These are phyloP conservation scores for Dryobotodes eremita DNA, from an alignment of 2,888 invertebrate species.

Conservation along the genomic window DNA sequence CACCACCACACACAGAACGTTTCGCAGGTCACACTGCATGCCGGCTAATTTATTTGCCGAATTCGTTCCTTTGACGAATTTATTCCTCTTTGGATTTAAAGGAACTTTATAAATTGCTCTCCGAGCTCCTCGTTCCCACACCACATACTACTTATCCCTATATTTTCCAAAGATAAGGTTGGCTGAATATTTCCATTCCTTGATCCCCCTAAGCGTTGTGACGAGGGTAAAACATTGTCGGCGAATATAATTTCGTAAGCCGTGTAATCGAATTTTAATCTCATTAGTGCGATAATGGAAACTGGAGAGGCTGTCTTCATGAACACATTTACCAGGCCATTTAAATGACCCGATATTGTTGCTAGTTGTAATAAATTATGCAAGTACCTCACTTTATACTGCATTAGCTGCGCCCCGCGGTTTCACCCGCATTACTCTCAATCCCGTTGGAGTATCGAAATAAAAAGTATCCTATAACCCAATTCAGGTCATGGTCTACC, in stretches of 20 bases:
- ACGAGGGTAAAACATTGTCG: conserved; percentile 70
- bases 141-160: conserved; percentile 27
- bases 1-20: conserved; percentile 31
- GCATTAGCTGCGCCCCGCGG: background rate
- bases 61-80: conserved; percentile 59
- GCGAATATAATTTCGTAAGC: conserved; percentile 73
- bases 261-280: conserved; percentile 79
- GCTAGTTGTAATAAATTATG: conserved; percentile 47
- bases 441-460: no score
- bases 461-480: no score
- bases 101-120: conserved; percentile 55
- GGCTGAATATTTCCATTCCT: conserved; percentile 50
- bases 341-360: conserved; percentile 63
- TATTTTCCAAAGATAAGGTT: conserved; percentile 53
- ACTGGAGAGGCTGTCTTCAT: conserved; percentile 69
- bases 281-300: conserved; percentile 78
- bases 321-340: conserved; percentile 66
- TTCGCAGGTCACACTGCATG: conserved; percentile 39
- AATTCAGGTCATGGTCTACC: no score
- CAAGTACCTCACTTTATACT: conserved; percentile 47
- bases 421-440: no score
- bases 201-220: conserved; percentile 65
- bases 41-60: conserved; percentile 59
- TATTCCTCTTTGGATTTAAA: conserved; percentile 54
- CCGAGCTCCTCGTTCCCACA: conserved; percentile 29